These are phyloP conservation scores for Chanos chanos DNA, from an alignment of 2,797 vertebrate species.

Conservation along the genomic window DNA sequence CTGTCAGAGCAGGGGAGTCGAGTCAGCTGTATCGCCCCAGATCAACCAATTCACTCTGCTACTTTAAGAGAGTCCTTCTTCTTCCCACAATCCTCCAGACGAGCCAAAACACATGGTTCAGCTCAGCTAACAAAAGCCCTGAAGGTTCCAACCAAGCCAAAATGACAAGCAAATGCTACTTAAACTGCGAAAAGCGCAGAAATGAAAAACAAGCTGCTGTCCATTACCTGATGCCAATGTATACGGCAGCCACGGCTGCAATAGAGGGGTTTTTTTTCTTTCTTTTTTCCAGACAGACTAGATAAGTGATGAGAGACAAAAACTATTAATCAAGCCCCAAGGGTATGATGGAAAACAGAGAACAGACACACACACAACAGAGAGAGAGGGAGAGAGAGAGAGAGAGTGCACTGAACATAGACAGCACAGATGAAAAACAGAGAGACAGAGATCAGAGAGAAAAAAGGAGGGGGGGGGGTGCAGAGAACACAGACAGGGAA, in stretches of 20 bases:
- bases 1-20: constrained; percentile 47
- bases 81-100: neutral
- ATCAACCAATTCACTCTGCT: too few relatives aligned
- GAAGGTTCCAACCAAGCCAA: neutral
- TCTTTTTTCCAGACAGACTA: too few relatives aligned
- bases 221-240: neutral
- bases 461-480: neutral
- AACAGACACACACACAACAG: too few relatives aligned
- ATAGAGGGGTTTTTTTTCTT: too few relatives aligned
- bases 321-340: too few relatives aligned
- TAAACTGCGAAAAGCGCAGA: constrained; percentile 4
- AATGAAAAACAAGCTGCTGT: constrained; percentile 20
- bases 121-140: neutral
- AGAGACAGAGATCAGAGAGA: neutral
- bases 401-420: neutral
- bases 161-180: neutral
- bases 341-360: too few relatives aligned
- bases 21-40: constrained; percentile 48
- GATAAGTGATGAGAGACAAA: too few relatives aligned
- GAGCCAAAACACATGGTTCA: neutral
- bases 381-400: neutral
- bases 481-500: neutral
- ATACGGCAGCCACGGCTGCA: neutral
- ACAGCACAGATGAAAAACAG: neutral
- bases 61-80: neutral